Evolutionary conservation across 2,888 invertebrate genomes (phyloP), one percentile per base, ranked within the genome.

Genomic region (Zeuzera pyrina): DNA sequence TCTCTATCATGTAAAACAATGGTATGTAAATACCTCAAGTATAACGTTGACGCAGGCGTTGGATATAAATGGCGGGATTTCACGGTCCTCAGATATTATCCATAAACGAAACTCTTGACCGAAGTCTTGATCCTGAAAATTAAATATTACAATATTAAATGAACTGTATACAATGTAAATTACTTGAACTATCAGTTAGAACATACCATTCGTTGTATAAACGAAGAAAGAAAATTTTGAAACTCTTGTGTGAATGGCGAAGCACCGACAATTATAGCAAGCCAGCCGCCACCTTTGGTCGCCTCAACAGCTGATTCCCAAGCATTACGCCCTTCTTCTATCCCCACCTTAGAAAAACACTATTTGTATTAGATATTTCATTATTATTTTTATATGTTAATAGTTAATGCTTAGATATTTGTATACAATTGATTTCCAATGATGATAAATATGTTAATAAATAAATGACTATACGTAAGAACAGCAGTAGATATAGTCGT

Each of bases 1-100:
- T n/a, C n/a, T n/a, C n/a, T n/a, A n/a, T n/a, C n/a, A n/a, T n/a
- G n/a, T n/a, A n/a, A n/a, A n/a, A n/a, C n/a, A n/a, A n/a, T n/a
- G n/a, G n/a, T n/a, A n/a, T n/a, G n/a, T n/a, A n/a, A n/a, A 50
- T 41, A 84, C 84, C 62, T 84, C 84, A 11, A 84, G 57, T 28
- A 83, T 62, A 11, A 84, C 70, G 40, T 94, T 94, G 13, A 94
- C 84, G 57, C 93, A 93, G 31, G 88, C 88, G 57, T 91, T 90
- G 4, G 93, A 86, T 21, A 95, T 83, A 8, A 90, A 86, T 3
- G 90, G 85, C 7, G 93, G 91, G 51, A 96, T 91, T 1, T 87
- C 86, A 40, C 93, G 91, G 1, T 92, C 89, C 67, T 97, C 96
- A 1, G 94, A 89, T 4, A 95, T 89, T 36, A 97, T 78, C 96